phyloP scores from a whole-genome alignment of 2,888 invertebrate species.

The Tipula lateralis region DNA sequence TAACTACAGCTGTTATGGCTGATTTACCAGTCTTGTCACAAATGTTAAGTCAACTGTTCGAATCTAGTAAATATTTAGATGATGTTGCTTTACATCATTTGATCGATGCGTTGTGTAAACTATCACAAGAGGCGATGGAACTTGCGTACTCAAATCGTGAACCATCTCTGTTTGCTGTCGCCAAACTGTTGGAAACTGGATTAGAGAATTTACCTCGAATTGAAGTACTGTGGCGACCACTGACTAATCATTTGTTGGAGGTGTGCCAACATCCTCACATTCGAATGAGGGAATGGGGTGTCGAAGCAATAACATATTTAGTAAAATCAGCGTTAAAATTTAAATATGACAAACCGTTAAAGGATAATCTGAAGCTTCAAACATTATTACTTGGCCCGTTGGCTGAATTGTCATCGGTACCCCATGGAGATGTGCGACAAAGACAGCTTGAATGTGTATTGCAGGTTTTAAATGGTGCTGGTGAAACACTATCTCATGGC shows the following conservation, averaged over 20 bases:
- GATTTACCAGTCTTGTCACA: slow-evolving; percentile 87
- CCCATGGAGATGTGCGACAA: slow-evolving; percentile 90
- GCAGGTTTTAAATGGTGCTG: slow-evolving; percentile 86
- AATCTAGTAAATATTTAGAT: slow-evolving; percentile 88
- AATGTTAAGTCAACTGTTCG: slow-evolving; percentile 88
- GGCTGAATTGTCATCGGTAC: slow-evolving; percentile 83
- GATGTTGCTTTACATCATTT: slow-evolving; percentile 93
- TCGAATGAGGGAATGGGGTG: slow-evolving; percentile 95
- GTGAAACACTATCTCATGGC: slow-evolving; percentile 86
- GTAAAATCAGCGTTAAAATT: slow-evolving; percentile 87
- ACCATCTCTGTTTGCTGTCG: slow-evolving; percentile 94
- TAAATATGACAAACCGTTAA: slow-evolving; percentile 75
- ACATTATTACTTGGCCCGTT: slow-evolving; percentile 82
- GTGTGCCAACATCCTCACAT: slow-evolving; percentile 94
- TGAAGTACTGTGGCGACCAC: slow-evolving; percentile 90
- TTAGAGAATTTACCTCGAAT: slow-evolving; percentile 58
- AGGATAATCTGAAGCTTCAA: slow-evolving; percentile 83
- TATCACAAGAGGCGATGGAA: slow-evolving; percentile 96
- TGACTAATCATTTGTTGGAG: slow-evolving; percentile 93
- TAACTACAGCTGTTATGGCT: slow-evolving; percentile 94
- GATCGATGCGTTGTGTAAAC: slow-evolving; percentile 91
- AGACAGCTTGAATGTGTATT: slow-evolving; percentile 92
- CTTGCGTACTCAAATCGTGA: slow-evolving; percentile 92
- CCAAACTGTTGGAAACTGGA: slow-evolving; percentile 96
- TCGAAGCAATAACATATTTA: slow-evolving; percentile 89